Evolutionary conservation across 2,888 invertebrate species (phyloP).

Genomic region (Microctonus hyperodae): DNA sequence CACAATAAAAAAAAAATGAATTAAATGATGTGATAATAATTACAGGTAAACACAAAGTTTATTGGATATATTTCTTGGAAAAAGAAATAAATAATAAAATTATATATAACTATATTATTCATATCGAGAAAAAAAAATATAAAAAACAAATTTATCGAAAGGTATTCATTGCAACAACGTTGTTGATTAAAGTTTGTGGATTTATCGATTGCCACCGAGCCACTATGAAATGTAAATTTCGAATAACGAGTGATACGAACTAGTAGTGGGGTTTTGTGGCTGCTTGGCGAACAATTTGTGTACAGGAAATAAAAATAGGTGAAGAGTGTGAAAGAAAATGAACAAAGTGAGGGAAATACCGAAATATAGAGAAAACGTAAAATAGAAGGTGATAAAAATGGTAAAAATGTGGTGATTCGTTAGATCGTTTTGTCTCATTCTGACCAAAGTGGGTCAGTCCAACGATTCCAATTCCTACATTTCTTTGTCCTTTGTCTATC

Average conservation of each 20-base stretch:
- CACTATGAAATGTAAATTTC: slow-evolving; percentile 34
- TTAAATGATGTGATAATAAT: too few relatives aligned
- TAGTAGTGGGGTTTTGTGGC: background rate
- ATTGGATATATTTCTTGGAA: too few relatives aligned
- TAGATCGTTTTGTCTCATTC: slow-evolving; percentile 33
- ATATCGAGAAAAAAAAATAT: too few relatives aligned
- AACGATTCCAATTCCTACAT: slow-evolving; percentile 1
- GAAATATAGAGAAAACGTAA: slow-evolving; percentile 1
- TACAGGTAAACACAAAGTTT: too few relatives aligned
- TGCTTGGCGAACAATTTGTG: background rate
- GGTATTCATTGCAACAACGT: too few relatives aligned
- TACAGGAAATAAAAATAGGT: background rate
- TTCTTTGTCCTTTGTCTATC: background rate
- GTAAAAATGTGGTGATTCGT: slow-evolving; percentile 31
- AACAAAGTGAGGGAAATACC: background rate
- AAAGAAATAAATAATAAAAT: too few relatives aligned
- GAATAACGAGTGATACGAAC: slow-evolving; percentile 35
- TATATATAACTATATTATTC: too few relatives aligned
- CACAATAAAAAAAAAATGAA: too few relatives aligned
- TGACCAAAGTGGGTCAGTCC: slow-evolving; percentile 31
- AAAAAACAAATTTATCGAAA: too few relatives aligned
- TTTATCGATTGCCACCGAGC: too few relatives aligned
- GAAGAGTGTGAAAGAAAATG: background rate
- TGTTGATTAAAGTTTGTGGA: too few relatives aligned
- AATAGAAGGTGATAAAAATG: slow-evolving; percentile 24